Evolutionary conservation across 2,113 vertebrate genomes (phyloP).

Genomic region (Mirounga angustirostris): DNA sequence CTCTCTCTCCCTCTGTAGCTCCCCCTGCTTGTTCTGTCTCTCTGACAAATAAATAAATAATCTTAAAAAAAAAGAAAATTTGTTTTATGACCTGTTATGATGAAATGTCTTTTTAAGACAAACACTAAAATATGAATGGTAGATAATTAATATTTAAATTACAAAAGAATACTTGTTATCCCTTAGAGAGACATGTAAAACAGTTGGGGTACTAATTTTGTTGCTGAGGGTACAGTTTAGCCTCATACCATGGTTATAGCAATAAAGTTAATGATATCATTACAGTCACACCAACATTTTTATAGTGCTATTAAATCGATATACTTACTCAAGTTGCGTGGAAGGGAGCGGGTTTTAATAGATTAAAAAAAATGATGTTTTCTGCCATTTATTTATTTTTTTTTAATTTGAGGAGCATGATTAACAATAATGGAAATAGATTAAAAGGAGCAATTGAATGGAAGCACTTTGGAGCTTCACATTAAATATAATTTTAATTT

Average conservation of each 20-base stretch:
- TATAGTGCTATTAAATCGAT: constrained; percentile 63
- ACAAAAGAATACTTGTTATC: not conserved
- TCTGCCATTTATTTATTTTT: not conserved
- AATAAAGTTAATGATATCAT: constrained; percentile 85
- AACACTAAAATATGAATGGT: not conserved
- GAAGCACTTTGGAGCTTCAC: not conserved
- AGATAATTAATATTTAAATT: constrained; percentile 24
- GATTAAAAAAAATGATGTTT: not conserved
- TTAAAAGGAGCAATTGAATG: not conserved
- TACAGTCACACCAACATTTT: constrained; percentile 65
- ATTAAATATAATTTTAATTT: constrained; percentile 15
- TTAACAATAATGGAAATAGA: constrained; percentile 1
- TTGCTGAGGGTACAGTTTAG: constrained; percentile 76
- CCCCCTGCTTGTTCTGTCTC: too few relatives aligned
- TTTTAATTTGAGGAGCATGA: constrained; percentile 20
- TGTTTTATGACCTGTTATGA: not conserved
- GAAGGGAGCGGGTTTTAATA: constrained; percentile 46
- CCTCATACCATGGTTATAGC: constrained; percentile 77
- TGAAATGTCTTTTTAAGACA: not conserved
- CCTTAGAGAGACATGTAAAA: constrained; percentile 23
- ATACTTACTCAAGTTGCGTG: constrained; percentile 39
- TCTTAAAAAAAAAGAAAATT: not conserved
- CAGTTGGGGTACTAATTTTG: constrained; percentile 75
- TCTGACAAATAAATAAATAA: too few relatives aligned
- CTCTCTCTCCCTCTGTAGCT: too few relatives aligned